A percentile compares a stretch with the other conserved stretches of the same genome.
These are phyloP conservation scores for Drosophila nigricruria DNA, from an alignment of 2,888 invertebrate genomes.

Conservation along the genomic window DNA sequence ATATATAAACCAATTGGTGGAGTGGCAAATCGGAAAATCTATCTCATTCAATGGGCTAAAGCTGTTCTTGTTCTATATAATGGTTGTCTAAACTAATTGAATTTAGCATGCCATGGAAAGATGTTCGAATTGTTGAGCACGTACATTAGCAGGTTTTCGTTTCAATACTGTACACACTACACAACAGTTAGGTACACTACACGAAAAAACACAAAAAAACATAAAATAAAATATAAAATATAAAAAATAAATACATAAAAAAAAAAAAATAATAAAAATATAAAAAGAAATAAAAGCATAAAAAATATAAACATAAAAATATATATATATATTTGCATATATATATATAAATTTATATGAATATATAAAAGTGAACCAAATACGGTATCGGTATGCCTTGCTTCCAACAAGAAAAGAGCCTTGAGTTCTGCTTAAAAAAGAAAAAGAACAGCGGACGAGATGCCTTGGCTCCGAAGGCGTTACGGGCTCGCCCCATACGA, in stretches of 20 bases:
- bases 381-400: conserved; percentile 1
- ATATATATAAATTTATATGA: background rate
- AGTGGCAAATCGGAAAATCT: too few relatives aligned
- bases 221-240: conserved; percentile 8
- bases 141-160: background rate
- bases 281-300: conserved; percentile 6
- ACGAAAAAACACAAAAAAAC: background rate
- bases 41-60: too few relatives aligned
- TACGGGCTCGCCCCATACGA: conserved; percentile 73
- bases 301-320: background rate
- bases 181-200: conserved; percentile 22
- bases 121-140: background rate
- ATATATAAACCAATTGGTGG: too few relatives aligned
- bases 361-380: background rate
- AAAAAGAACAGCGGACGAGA: conserved; percentile 41
- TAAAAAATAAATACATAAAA: background rate
- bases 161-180: conserved; percentile 2
- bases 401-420: conserved; percentile 9
- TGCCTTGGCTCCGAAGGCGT: conserved; percentile 68
- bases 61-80: too few relatives aligned
- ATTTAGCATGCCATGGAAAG: conserved; percentile 8
- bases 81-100: background rate
- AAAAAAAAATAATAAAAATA: background rate
- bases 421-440: conserved; percentile 23
- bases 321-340: background rate